These are phyloP conservation scores for Mayetiola destructor DNA, from an alignment of 2,888 invertebrate genomes.

Conservation along the genomic window DNA sequence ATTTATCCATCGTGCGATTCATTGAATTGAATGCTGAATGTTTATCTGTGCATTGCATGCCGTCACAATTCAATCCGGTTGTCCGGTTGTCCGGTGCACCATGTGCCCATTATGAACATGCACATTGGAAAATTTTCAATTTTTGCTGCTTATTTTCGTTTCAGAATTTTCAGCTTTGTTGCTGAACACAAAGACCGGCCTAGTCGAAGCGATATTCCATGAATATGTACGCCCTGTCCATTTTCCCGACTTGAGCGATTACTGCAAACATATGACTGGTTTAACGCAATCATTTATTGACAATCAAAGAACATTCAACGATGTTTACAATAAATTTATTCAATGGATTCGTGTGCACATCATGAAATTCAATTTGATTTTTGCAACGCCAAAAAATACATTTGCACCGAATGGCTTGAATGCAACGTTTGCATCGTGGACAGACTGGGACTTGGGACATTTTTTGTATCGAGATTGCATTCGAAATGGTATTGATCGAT, in stretches of 20 bases:
- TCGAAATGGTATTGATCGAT: not conserved
- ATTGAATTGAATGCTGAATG: not conserved
- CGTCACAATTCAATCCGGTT: no score
- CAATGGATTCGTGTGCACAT: not conserved
- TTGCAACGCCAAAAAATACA: not conserved
- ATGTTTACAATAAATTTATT: constrained; percentile 2
- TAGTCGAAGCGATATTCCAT: constrained; percentile 43
- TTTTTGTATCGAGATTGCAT: not conserved
- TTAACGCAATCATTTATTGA: constrained; percentile 41
- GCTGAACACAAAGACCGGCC: constrained; percentile 38
- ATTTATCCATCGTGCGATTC: not conserved
- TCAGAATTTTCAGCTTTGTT: constrained; percentile 48
- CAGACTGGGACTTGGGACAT: not conserved
- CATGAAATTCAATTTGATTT: not conserved
- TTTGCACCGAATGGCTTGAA: not conserved
- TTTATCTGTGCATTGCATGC: not conserved
- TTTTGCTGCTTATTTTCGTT: constrained; percentile 21
- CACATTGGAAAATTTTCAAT: no score
- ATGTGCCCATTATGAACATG: no score
- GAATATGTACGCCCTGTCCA: constrained; percentile 46
- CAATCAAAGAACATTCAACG: not conserved
- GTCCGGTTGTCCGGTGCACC: no score
- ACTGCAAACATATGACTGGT: constrained; percentile 43
- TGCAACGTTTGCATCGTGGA: constrained; percentile 4
- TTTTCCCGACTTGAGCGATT: constrained; percentile 40